Percentiles rank a stretch among this genome's conserved stretches.
These are phyloP conservation scores for Ophthalmolycus amberensis DNA, from an alignment of 2,113 vertebrate genomes.

Conservation along the genomic window DNA sequence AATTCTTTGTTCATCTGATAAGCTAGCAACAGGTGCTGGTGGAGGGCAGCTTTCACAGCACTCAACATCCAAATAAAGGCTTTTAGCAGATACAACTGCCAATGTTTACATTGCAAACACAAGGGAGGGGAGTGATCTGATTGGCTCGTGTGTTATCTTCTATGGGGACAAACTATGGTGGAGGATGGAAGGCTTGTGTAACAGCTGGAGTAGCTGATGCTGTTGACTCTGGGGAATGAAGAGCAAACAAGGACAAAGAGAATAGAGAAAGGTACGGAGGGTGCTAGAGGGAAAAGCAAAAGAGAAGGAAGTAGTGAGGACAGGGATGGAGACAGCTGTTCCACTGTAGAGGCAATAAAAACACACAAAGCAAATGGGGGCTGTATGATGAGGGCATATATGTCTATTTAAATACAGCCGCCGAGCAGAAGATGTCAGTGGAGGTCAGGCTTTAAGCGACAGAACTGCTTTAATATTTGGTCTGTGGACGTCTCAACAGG, in stretches of 20 bases:
- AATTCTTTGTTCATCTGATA: slow-evolving; percentile 45
- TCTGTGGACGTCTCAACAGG: slow-evolving; percentile 12
- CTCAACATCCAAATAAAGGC: slow-evolving; percentile 41
- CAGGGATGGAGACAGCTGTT: slow-evolving; percentile 69
- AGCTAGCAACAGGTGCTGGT: slow-evolving; percentile 54
- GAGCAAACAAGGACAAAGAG: slow-evolving; percentile 73
- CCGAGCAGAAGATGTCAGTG: too few species aligned
- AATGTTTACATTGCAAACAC: slow-evolving; percentile 68
- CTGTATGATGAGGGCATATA: slow-evolving; percentile 50
- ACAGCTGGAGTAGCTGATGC: slow-evolving; percentile 76
- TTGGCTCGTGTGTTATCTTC: slow-evolving; percentile 60
- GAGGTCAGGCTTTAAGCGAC: not conserved
- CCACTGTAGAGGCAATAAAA: slow-evolving; percentile 68
- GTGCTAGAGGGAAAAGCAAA: slow-evolving; percentile 33
- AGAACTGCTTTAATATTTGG: slow-evolving; percentile 29
- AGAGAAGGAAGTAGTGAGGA: slow-evolving; percentile 46
- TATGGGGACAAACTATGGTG: slow-evolving; percentile 37
- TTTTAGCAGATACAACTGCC: slow-evolving; percentile 50
- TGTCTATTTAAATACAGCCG: slow-evolving; percentile 33
- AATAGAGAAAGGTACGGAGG: slow-evolving; percentile 33
- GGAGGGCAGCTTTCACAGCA: slow-evolving; percentile 39
- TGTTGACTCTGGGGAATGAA: slow-evolving; percentile 74
- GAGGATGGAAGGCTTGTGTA: slow-evolving; percentile 56
- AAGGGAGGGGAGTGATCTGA: slow-evolving; percentile 52
- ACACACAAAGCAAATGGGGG: slow-evolving; percentile 64